Base-by-base conservation (phyloP, 1,140 invertebrate species). In the Trichonephila inaurata region DNA sequence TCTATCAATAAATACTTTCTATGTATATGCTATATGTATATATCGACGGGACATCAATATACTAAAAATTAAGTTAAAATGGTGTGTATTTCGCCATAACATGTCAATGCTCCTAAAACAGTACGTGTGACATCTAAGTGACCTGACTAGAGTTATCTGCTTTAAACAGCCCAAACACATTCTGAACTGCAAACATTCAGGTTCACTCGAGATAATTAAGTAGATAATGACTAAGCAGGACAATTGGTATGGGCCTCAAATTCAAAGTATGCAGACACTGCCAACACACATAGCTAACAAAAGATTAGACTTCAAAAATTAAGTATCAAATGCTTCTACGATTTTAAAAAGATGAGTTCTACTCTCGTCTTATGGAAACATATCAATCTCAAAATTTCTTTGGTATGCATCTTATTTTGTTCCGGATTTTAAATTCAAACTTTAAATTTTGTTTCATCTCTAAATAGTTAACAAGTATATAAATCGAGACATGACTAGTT, bases 401-500 rank as follows among this genome's bases (percentile, higher is more conserved):
- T 92, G 51, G 69, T 64, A 83, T 89, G 88, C 28, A 89, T 72
- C 62, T 82, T 28, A n/a, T 92, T 92, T 92, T 92, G 90, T 85
- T 92, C 40, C 81, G 69, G 62, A 83, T 92, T 85, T 60, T 60
- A 81, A 81, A 40, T 64, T 92, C 81, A 92, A 92, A 92, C 62
- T 87, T 93, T 3, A 93, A 81, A 72, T 93, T 88, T 89, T 44
- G 87, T 82, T 58, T 58, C 60, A 61, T 88, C 88, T 93, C 91
- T 88, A 93, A 93, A 93, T 93, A 93, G 92, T 93, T 93, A 93
- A 93, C 92, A 93, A 93, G 92, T 93, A 93, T 93, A 93, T 93
- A 93, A 93, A 93, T 93, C 86, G 92, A 93, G 85, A 88, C 92
- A 87, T 93, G 92, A 93, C 92, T 93, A 93, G 92, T 93, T 81